These are phyloP conservation scores for Colletes latitarsis DNA, from an alignment of 1,140 invertebrate genomes.

Conservation along the genomic window DNA sequence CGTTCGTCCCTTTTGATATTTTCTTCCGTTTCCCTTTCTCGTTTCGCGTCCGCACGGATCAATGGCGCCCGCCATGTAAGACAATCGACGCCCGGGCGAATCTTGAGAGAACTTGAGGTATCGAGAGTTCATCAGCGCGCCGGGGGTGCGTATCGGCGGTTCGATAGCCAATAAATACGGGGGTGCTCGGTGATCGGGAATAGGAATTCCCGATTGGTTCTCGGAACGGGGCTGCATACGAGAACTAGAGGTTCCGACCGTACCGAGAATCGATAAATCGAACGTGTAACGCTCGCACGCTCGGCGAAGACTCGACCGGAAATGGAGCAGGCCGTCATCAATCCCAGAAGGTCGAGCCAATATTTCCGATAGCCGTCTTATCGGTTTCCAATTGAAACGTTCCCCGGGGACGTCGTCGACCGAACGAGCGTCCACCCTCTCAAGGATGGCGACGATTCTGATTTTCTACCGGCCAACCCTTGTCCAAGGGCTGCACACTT, in stretches of 20 bases:
- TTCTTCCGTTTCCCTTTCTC: not conserved
- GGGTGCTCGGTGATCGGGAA: conserved; percentile 68
- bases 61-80: conserved; percentile 8
- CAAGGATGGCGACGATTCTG: not conserved
- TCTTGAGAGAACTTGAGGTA: conserved; percentile 47
- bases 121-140: conserved; percentile 41
- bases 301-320: conserved; percentile 74
- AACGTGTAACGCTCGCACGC: conserved; percentile 35
- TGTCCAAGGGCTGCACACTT: conserved; percentile 57
- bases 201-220: conserved; percentile 78
- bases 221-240: conserved; percentile 72
- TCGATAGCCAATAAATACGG: conserved; percentile 50
- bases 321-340: conserved; percentile 72
- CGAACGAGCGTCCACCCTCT: not conserved
- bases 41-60: not conserved
- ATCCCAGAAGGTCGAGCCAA: conserved; percentile 47
- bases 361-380: conserved; percentile 49
- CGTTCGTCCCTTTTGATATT: not conserved
- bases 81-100: conserved; percentile 10
- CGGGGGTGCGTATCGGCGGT: conserved; percentile 36
- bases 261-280: conserved; percentile 68
- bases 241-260: conserved; percentile 67
- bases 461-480: not conserved
- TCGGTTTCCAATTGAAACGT: conserved; percentile 49
- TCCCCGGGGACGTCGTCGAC: too few species aligned